These are phyloP conservation scores for Cyclophora punctaria DNA, from an alignment of 2,888 invertebrate species.

Conservation along the genomic window DNA sequence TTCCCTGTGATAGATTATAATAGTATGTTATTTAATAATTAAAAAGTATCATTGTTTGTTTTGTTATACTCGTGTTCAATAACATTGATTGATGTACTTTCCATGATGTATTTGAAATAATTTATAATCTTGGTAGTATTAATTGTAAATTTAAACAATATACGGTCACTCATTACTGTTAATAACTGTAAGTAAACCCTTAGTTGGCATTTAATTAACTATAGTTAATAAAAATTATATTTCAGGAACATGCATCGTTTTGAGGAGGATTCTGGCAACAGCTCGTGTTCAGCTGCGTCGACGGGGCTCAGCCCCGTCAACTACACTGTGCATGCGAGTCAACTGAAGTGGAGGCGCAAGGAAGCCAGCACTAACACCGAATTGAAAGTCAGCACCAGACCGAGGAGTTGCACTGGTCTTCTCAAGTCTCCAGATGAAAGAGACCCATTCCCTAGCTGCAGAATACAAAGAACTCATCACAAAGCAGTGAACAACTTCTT, in stretches of 20 bases:
- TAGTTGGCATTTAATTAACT: no score
- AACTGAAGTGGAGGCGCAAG: slow-evolving; percentile 31
- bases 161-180: no score
- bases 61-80: no score
- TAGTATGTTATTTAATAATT: no score
- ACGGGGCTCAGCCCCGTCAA: slow-evolving; percentile 50
- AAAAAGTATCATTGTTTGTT: no score
- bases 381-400: slow-evolving; percentile 60
- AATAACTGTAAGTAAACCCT: no score
- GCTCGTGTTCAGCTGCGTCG: slow-evolving; percentile 66
- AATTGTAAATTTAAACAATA: no score
- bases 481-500: slow-evolving; percentile 53
- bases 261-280: slow-evolving; percentile 68
- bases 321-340: slow-evolving; percentile 36
- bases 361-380: slow-evolving; percentile 70
- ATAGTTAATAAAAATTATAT: neutral
- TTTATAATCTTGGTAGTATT: no score
- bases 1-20: no score
- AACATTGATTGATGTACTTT: no score
- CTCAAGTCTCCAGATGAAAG: slow-evolving; percentile 67
- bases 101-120: no score
- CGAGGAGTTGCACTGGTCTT: slow-evolving; percentile 49
- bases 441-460: slow-evolving; percentile 65
- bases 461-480: slow-evolving; percentile 40
- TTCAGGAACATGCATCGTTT: slow-evolving; percentile 45